Evolutionary conservation across 2,888 invertebrate species (phyloP), one percentile per base, ranked within the genome.

Genomic region (Microplitis deprimator): DNA sequence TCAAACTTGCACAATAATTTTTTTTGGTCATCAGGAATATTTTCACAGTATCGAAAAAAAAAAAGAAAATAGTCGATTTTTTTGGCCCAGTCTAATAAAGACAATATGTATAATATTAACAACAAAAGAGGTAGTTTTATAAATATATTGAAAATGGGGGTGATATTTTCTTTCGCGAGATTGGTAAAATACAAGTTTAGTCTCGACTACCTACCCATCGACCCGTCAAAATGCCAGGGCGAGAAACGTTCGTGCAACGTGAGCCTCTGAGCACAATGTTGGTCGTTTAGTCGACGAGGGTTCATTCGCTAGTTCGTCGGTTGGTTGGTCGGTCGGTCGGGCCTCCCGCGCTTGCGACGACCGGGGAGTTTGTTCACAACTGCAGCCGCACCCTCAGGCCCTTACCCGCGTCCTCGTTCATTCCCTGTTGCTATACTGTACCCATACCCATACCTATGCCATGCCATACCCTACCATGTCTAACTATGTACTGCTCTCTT

Each of bases 321-420:
- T 29, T 29, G 29, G 29, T 29, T 29, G 64, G 29, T 29, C 4
- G 29, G 29, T 29, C 59, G 67, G 17, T 65, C 50, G 20, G 64
- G 60, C 41, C 64, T 40, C 50, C 71, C 40, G 40, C 16, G 29
- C 40, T 3, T 71, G 38, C 61, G n/a, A 40, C 40, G 73, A 41
- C 64, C 72, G 65, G 65, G 68, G 69, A 29, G 76, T 68, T 50
- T 50, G 72, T 79, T 76, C 69, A 79, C 73, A 77, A 77, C 75
- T 79, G 79, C 74, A 79, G 75, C 74, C 74, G 74, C 77, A 79
- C 77, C 79, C 77, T 77, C 77, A 68, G 77, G 73, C 69, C 50
- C 50, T 50, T 13, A 13, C 50, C 68, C 64, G 73, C 68, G 73
- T 69, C 29, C 29, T 29, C 68, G 76, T 73, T 73, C 73, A 77